phyloP scores from a whole-genome alignment of 2,888 invertebrate species.

The Bursaphelenchus okinawaensis region DNA sequence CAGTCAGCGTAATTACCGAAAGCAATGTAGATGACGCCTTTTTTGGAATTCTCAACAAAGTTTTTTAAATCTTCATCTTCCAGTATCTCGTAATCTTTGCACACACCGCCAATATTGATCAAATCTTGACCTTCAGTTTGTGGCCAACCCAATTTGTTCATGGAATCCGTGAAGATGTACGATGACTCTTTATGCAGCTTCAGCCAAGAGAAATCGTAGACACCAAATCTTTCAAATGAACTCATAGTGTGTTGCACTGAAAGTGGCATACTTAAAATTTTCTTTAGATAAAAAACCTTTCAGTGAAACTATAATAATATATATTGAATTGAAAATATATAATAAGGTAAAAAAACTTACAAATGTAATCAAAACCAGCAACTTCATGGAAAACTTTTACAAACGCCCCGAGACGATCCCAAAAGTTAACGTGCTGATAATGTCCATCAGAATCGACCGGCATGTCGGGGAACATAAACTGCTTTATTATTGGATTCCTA shows the following conservation, averaged over 20 bases:
- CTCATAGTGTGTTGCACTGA: constrained; percentile 13
- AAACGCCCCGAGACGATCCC: constrained; percentile 17
- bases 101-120: constrained; percentile 26
- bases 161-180: constrained; percentile 19
- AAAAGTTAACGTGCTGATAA: constrained; percentile 10
- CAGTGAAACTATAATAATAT: neutral
- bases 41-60: constrained; percentile 25
- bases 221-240: constrained; percentile 26
- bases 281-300: neutral
- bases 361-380: constrained; percentile 15
- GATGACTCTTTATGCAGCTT: constrained; percentile 21
- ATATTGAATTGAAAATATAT: neutral
- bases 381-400: constrained; percentile 14
- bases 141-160: constrained; percentile 30
- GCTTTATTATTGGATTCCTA: constrained; percentile 25
- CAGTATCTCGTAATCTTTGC: neutral
- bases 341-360: no score
- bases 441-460: constrained; percentile 12
- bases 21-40: constrained; percentile 30
- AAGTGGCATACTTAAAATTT: neutral
- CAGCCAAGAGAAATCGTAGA: constrained; percentile 25
- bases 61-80: constrained; percentile 13
- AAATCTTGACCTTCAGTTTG: constrained; percentile 22
- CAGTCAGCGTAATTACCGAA: constrained; percentile 26
- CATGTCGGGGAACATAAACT: constrained; percentile 21